Evolutionary conservation across 2,113 vertebrate species (phyloP), one percentile per base, ranked within the genome.

Genomic region (Ploceus nigricollis): DNA sequence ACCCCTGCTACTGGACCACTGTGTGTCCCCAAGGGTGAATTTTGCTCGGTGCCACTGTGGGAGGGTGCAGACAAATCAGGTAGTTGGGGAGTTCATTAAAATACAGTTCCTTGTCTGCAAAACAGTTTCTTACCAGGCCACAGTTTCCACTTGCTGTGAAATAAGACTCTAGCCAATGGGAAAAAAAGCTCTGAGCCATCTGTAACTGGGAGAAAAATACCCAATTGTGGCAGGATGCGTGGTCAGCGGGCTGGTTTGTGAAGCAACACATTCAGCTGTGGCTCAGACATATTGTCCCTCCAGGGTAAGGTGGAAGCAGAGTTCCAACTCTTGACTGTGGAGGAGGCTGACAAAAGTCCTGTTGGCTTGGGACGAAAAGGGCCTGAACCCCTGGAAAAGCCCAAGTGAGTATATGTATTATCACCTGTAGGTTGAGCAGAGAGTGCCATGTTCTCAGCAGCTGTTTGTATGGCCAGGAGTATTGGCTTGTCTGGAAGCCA

Each of bases 221-320:
- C 2, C 45, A 30, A 1, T 39, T 30, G 35, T 50, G 58, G 7
- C 65, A 54, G 70, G 42, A 11, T 0, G 0, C 6, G 3, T 45
- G n/a, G 57, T 44, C 30, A 72, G 61, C 6, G 20, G 27, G n/a
- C 35, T 70, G 27, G 24, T 68, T 50, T 27, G 33, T 4, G 6
- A 65, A 94, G 37, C 66, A 47, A 10, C 22, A 13, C 0, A 1
- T 45, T 42, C 0, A 9, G 1, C 44, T 40, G 53, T 58, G 37
- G 22, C 76, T 92, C 54, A 65, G 50, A 10, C 24, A 4, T 64
- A 23, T 92, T 91, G n/a, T 51, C 50, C 21, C 24, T 87, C 27
- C 80, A 99, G 99, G 99, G 99, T 10, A 99, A 99, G 96, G 98
- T 99, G 94, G 99, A 99, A 95, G 99, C 98, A 0, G 99, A 99